Evolutionary conservation across 2,797 vertebrate species (phyloP).

Genomic region (Fistularia tabacaria): DNA sequence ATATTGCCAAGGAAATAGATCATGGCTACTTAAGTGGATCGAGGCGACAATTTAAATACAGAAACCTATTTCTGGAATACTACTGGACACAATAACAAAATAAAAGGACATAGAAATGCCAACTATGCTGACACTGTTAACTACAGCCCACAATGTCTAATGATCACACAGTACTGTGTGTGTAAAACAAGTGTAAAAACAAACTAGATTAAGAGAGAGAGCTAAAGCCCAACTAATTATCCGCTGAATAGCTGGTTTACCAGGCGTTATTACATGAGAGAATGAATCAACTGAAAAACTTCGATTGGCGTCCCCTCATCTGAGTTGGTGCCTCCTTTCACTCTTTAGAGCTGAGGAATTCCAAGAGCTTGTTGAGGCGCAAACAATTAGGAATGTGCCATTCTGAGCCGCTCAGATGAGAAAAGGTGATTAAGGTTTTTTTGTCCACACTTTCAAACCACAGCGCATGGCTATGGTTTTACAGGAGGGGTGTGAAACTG

Average conservation of each 20-base stretch:
- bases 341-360: constrained; percentile 71
- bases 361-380: constrained; percentile 71
- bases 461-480: constrained; percentile 32
- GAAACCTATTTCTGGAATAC: constrained; percentile 12
- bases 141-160: constrained; percentile 11
- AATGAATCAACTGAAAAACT: constrained; percentile 43
- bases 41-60: too few relatives aligned
- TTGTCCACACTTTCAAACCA: constrained; percentile 47
- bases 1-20: not conserved
- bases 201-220: constrained; percentile 24
- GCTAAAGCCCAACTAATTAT: constrained; percentile 57
- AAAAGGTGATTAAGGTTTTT: constrained; percentile 58
- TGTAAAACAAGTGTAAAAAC: constrained; percentile 28
- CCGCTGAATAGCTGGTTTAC: constrained; percentile 58
- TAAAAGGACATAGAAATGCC: not conserved
- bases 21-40: too few relatives aligned
- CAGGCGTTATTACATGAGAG: constrained; percentile 54
- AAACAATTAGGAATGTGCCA: constrained; percentile 74
- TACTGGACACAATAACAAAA: constrained; percentile 20
- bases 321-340: constrained; percentile 53
- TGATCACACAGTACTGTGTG: constrained; percentile 18
- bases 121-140: constrained; percentile 12
- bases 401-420: constrained; percentile 62
- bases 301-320: constrained; percentile 14
- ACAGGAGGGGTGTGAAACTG: constrained; percentile 15